Percentiles rank a stretch among this genome's conserved stretches.
Conservation (phyloP, 2,888 invertebrate genomes). For the Watsonalla cultraria region DNA sequence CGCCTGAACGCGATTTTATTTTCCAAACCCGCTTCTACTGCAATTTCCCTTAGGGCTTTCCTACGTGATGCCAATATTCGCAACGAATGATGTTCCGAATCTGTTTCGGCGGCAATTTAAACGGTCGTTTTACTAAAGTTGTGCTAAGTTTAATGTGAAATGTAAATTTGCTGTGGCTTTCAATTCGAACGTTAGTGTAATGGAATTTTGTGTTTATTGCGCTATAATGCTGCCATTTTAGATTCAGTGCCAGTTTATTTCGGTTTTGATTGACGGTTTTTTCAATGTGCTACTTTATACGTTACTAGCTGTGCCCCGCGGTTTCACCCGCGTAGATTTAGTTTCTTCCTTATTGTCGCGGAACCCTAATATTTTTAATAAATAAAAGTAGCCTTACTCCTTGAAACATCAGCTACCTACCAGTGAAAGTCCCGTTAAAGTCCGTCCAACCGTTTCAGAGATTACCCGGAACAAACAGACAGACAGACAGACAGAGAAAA, state of each 20-base stretch:
- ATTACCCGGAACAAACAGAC: too few relatives aligned
- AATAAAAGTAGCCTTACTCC: too few relatives aligned
- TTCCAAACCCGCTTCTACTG: constrained; percentile 54
- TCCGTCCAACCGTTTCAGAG: too few relatives aligned
- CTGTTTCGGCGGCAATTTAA: constrained; percentile 62
- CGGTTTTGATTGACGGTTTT: neutral
- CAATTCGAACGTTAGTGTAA: constrained; percentile 42
- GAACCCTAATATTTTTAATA: too few relatives aligned
- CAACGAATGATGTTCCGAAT: constrained; percentile 69
- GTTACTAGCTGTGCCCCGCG: too few relatives aligned
- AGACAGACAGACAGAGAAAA: too few relatives aligned
- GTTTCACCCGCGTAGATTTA: too few relatives aligned
- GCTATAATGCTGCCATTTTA: constrained; percentile 12
- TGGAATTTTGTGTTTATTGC: constrained; percentile 26
- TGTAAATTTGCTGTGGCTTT: constrained; percentile 51
- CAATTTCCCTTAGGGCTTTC: constrained; percentile 62
- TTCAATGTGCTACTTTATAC: neutral
- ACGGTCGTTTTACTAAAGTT: constrained; percentile 50
- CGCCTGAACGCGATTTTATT: constrained; percentile 52
- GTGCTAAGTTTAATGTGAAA: constrained; percentile 47
- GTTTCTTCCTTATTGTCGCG: too few relatives aligned
- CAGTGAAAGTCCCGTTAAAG: too few relatives aligned
- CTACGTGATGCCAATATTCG: constrained; percentile 72
- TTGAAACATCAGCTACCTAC: too few relatives aligned
- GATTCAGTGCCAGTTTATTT: constrained; percentile 2